Conservation (phyloP, 2,113 vertebrate species). For the Lontra canadensis region DNA sequence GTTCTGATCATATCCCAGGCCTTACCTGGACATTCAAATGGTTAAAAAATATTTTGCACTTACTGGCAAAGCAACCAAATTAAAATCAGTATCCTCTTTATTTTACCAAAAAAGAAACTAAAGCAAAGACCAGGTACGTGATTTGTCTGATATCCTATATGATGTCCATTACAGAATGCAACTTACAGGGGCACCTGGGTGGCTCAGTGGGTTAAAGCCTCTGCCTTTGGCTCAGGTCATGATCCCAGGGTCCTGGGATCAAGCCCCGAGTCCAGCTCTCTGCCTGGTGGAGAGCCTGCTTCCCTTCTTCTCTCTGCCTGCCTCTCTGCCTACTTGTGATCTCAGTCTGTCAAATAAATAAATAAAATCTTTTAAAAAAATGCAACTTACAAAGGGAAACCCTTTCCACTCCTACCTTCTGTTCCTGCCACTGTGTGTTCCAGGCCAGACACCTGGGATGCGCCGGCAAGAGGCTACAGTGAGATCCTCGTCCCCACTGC, state of each 20-base stretch:
- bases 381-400: background rate
- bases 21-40: background rate
- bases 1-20: background rate
- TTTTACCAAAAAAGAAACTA: slow-evolving; percentile 9
- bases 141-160: background rate
- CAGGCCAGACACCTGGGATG: background rate
- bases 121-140: background rate
- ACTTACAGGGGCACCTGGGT: too few relatives aligned
- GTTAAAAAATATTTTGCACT: background rate
- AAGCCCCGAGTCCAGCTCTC: too few relatives aligned
- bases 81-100: background rate
- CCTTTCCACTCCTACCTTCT: background rate
- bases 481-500: background rate
- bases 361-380: too few relatives aligned
- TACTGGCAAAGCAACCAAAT: background rate
- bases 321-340: too few relatives aligned
- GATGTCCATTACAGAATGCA: background rate
- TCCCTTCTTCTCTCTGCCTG: too few relatives aligned
- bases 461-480: too few relatives aligned
- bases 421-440: background rate
- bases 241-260: too few relatives aligned
- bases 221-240: too few relatives aligned
- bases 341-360: too few relatives aligned
- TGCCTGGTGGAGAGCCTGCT: too few relatives aligned
- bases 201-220: too few relatives aligned